These are phyloP conservation scores for Stenichneumon culpator DNA, from an alignment of 2,888 invertebrate species.

Conservation along the genomic window DNA sequence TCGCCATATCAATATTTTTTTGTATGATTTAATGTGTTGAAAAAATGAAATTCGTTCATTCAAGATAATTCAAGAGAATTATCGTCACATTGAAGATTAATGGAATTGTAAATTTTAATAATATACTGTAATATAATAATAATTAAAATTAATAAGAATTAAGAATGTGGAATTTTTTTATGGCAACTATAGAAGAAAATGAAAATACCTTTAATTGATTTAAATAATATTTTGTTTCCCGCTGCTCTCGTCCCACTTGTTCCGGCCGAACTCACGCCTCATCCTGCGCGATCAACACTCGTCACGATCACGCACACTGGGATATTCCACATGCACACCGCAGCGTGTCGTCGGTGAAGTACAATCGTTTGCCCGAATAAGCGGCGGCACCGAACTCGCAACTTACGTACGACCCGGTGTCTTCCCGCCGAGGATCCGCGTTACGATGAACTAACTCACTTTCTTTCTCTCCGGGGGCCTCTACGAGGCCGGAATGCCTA, in stretches of 20 bases:
- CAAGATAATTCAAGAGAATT: no score
- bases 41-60: no score
- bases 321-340: background rate
- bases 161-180: background rate
- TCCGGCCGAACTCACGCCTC: background rate
- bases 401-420: constrained; percentile 1
- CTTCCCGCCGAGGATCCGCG: constrained; percentile 35
- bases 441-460: constrained; percentile 55
- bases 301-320: constrained; percentile 4
- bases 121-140: no score
- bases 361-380: constrained; percentile 26
- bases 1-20: no score
- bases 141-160: background rate
- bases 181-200: background rate
- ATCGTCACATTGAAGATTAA: no score
- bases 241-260: background rate
- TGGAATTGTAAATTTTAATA: no score
- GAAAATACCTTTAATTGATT: background rate
- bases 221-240: background rate
- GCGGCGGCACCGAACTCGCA: background rate
- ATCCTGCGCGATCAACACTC: background rate
- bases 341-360: background rate
- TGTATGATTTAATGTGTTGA: no score
- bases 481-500: constrained; percentile 57
- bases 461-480: constrained; percentile 46